These are phyloP conservation scores for Cyprinella venusta DNA, from an alignment of 2,797 vertebrate genomes.

Conservation along the genomic window DNA sequence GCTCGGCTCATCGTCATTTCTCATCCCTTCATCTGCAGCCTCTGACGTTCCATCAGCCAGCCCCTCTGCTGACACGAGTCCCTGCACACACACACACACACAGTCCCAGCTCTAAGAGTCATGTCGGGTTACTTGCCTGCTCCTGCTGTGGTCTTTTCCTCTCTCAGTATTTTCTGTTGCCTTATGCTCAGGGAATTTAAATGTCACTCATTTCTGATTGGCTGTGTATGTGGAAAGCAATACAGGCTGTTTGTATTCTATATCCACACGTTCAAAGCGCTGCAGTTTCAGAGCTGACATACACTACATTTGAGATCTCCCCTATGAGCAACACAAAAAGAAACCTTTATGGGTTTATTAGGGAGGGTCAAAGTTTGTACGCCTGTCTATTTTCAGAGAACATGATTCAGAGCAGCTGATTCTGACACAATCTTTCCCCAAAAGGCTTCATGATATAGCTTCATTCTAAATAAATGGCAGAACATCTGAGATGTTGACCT, in stretches of 20 bases:
- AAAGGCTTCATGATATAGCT: conserved; percentile 20
- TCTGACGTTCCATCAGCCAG: conserved; percentile 44
- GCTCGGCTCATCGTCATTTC: conserved; percentile 42
- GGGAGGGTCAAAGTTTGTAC: background rate
- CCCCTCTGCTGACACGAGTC: conserved; percentile 40
- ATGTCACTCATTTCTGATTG: conserved; percentile 46
- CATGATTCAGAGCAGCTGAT: background rate
- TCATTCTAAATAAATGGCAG: conserved; percentile 11
- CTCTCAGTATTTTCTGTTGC: conserved; percentile 3
- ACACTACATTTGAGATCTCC: conserved; percentile 19
- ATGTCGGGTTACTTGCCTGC: conserved; percentile 20
- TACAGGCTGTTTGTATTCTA: conserved; percentile 19
- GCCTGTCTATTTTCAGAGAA: conserved; percentile 15
- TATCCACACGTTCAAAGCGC: background rate
- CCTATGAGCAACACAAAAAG: conserved; percentile 7
- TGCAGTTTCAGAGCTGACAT: conserved; percentile 7
- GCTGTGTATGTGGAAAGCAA: conserved; percentile 22
- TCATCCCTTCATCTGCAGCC: conserved; percentile 46
- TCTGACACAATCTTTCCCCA: conserved; percentile 4
- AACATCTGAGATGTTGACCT: conserved; percentile 4
- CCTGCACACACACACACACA: background rate
- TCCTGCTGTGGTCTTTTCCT: conserved; percentile 29
- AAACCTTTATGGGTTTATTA: conserved; percentile 4
- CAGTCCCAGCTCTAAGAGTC: conserved; percentile 8
- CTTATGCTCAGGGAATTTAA: conserved; percentile 29